Evolutionary conservation across 1,140 invertebrate genomes (phyloP), one percentile per base, ranked within the genome.

Genomic region (Brachionus koreanus): DNA sequence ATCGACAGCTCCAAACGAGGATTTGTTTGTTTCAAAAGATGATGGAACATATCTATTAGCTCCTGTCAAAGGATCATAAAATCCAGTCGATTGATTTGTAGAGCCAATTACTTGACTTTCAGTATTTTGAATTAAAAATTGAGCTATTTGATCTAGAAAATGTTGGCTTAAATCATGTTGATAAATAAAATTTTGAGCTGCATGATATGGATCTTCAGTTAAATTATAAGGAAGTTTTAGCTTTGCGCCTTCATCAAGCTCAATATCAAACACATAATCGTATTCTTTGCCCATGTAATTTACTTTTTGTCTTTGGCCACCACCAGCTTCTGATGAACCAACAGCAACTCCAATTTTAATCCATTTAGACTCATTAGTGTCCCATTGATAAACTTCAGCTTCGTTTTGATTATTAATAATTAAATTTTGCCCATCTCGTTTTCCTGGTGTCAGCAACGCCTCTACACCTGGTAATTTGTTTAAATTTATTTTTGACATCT

Each of bases 191-290:
- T 88, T 87, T 84, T 92, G 91, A 33, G 92, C 92, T 25, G 91
- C 91, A 83, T 89, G 87, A 89, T 90, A 92, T 0, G 92, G 91
- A 85, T 93, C 91, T 84, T 93, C 91, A 25, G 85, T 86, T 10
- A 91, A 91, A 86, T 98, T 98, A 86, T 94, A 98, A 0, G 95
- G 95, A 69, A 98, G 88, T 88, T 98, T 97, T 3, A 98, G 88
- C 0, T 94, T 91, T 2, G 93, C 93, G 63, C 92, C 91, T 1
- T 93, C 94, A 86, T 97, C 95, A 86, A 98, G 92, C 85, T 97
- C 95, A 4, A 98, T 94, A 84, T 91, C 93, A 87, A 98, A 98
- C 19, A 98, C 95, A 89, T 92, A 97, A 89, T 98, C 96, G 87
- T 98, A 98, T 85, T 95, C 93, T 91, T 93, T 86, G 84, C 95